Conservation (phyloP, 2,888 invertebrate species). For the Carabus problematicus region DNA sequence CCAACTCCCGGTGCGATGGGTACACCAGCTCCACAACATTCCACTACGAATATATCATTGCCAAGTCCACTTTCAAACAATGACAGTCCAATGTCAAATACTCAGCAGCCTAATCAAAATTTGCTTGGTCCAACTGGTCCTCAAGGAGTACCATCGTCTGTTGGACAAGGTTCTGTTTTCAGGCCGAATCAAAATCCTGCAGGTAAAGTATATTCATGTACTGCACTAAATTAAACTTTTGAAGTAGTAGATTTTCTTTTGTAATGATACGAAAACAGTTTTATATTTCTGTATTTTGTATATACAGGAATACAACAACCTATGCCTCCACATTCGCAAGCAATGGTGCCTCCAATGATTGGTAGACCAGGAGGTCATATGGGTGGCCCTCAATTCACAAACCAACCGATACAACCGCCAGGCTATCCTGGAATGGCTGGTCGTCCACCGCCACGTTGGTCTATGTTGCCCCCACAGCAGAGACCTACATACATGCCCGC, state of each 20-base stretch:
- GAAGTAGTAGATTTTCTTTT: too few relatives aligned
- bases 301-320: constrained; percentile 47
- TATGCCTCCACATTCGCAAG: constrained; percentile 48
- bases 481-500: constrained; percentile 56
- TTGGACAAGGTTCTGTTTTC: constrained; percentile 58
- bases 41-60: constrained; percentile 55
- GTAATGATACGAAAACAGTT: too few relatives aligned
- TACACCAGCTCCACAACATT: constrained; percentile 55
- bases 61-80: constrained; percentile 65
- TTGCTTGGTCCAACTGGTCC: constrained; percentile 54
- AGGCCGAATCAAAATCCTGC: constrained; percentile 54
- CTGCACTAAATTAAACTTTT: neutral
- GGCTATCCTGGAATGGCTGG: constrained; percentile 36
- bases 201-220: constrained; percentile 44
- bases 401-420: constrained; percentile 31
- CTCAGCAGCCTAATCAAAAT: constrained; percentile 57
- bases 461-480: constrained; percentile 68
- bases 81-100: constrained; percentile 62
- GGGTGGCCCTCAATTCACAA: constrained; percentile 37
- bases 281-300: too few relatives aligned
- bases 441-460: constrained; percentile 60
- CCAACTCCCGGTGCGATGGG: constrained; percentile 60
- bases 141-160: constrained; percentile 52
- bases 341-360: constrained; percentile 48
- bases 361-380: constrained; percentile 33